phyloP scores from a whole-genome alignment of 2,113 vertebrate species.

The Morone saxatilis region DNA sequence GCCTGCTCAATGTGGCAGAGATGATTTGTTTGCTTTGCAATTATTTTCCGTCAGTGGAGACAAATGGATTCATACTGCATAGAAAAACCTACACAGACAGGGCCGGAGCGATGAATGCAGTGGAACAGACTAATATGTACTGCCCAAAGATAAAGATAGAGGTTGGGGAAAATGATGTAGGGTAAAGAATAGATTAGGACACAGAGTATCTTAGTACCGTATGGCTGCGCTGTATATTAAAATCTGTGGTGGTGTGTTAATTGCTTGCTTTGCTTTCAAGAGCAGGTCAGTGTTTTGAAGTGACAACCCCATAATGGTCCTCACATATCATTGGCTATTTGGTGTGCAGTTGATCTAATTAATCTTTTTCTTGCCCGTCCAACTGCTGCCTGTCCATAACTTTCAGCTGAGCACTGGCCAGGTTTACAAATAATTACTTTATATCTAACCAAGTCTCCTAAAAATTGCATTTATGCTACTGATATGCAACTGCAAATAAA shows the following conservation, averaged over 20 bases:
- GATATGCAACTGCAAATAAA: neutral
- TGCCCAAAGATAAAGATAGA: constrained; percentile 61
- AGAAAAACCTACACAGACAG: constrained; percentile 78
- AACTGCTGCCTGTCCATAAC: neutral
- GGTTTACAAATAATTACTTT: no score
- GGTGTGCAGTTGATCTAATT: neutral
- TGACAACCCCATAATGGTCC: neutral
- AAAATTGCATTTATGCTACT: neutral
- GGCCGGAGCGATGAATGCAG: constrained; percentile 65
- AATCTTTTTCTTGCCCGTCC: neutral
- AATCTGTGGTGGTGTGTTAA: neutral
- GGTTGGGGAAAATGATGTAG: constrained; percentile 42
- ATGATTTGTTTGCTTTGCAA: constrained; percentile 99
- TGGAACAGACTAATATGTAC: constrained; percentile 59
- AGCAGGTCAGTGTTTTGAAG: constrained; percentile 3
- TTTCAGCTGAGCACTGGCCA: no score
- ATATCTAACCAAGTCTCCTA: neutral
- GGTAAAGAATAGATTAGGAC: constrained; percentile 28
- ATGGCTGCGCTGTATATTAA: neutral
- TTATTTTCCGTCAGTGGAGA: constrained; percentile 97
- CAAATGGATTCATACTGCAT: constrained; percentile 92
- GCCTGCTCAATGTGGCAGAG: constrained; percentile 89
- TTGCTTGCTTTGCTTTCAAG: neutral
- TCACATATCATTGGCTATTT: neutral
- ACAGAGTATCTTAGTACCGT: neutral